Evolutionary conservation across 2,797 vertebrate genomes (phyloP).

Genomic region (Melanotaenia maccullochi): DNA sequence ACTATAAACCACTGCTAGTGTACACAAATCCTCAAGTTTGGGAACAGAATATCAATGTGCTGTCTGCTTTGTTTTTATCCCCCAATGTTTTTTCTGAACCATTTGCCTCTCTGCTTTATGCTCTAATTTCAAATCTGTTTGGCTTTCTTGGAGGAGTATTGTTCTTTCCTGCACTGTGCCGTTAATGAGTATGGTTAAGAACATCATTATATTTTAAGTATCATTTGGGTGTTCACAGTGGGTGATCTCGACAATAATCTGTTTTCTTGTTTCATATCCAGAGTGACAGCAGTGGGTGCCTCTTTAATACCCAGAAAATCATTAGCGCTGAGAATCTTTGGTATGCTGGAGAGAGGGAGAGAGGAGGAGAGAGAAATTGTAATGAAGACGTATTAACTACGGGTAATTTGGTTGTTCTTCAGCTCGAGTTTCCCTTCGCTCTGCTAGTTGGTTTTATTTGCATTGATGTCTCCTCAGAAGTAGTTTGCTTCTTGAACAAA

Average conservation of each 20-base stretch:
- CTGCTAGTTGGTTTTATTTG: slow-evolving; percentile 86
- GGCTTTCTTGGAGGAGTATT: slow-evolving; percentile 82
- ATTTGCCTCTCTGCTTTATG: slow-evolving; percentile 82
- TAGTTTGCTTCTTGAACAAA: slow-evolving; percentile 87
- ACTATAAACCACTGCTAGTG: slow-evolving; percentile 52
- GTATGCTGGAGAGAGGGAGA: slow-evolving; percentile 60
- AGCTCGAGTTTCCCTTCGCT: slow-evolving; percentile 83
- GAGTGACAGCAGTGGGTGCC: slow-evolving; percentile 84
- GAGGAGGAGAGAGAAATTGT: slow-evolving; percentile 64
- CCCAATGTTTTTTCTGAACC: slow-evolving; percentile 75
- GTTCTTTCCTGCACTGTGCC: slow-evolving; percentile 80
- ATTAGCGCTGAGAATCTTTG: slow-evolving; percentile 81
- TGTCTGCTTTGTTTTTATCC: slow-evolving; percentile 71
- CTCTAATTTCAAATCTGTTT: slow-evolving; percentile 86
- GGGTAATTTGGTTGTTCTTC: slow-evolving; percentile 88
- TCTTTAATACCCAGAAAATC: slow-evolving; percentile 85
- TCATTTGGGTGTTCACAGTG: slow-evolving; percentile 86
- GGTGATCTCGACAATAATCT: slow-evolving; percentile 88
- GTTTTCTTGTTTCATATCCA: slow-evolving; percentile 86
- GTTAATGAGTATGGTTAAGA: slow-evolving; percentile 88
- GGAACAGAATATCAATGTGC: slow-evolving; percentile 60
- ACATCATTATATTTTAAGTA: slow-evolving; percentile 90
- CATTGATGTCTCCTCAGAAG: slow-evolving; percentile 86
- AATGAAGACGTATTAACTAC: slow-evolving; percentile 87
- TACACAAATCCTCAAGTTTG: slow-evolving; percentile 50